phyloP scores from a whole-genome alignment of 35 echinoderm and acorn worm genomes.

The Ophiothrix spiculata region DNA sequence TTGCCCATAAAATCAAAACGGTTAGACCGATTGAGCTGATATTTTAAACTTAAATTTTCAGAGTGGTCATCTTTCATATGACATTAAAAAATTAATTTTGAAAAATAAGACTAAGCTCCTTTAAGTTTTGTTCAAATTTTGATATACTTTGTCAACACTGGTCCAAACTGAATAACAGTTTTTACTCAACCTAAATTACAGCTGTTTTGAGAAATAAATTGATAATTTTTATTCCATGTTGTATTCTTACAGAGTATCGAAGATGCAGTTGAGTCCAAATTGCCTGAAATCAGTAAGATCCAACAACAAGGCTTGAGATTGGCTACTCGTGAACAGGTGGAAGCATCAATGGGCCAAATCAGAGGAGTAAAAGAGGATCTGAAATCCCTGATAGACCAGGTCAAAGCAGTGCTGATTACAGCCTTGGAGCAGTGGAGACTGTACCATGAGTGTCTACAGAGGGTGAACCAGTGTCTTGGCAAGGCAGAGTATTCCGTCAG shows the following conservation, averaged over 20 bases:
- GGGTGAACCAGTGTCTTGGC: slow-evolving; percentile 59
- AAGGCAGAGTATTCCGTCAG: slow-evolving; percentile 92
- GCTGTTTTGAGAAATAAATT: slow-evolving; percentile 53
- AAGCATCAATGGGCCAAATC: slow-evolving; percentile 31
- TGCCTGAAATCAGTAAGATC: slow-evolving; percentile 52
- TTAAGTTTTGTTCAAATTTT: too few relatives aligned
- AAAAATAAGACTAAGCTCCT: too few relatives aligned
- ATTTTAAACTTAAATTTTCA: too few relatives aligned
- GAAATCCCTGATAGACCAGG: slow-evolving; percentile 33
- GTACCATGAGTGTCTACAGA: slow-evolving; percentile 65
- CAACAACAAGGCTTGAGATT: slow-evolving; percentile 54
- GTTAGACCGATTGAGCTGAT: too few relatives aligned
- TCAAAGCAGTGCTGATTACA: slow-evolving; percentile 46
- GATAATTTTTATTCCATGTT: slow-evolving; percentile 68
- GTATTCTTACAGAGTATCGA: slow-evolving; percentile 50
- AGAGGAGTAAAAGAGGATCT: slow-evolving; percentile 38
- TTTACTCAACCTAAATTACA: too few relatives aligned
- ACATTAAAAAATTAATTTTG: too few relatives aligned
- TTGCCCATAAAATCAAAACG: too few relatives aligned
- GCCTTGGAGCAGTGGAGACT: slow-evolving; percentile 71
- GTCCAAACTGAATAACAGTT: too few relatives aligned
- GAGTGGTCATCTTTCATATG: too few relatives aligned
- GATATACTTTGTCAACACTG: too few relatives aligned
- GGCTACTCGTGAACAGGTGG: slow-evolving; percentile 42
- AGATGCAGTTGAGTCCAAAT: slow-evolving; percentile 58